Evolutionary conservation across 2,113 vertebrate species (phyloP).

Genomic region (Elephas maximus): DNA sequence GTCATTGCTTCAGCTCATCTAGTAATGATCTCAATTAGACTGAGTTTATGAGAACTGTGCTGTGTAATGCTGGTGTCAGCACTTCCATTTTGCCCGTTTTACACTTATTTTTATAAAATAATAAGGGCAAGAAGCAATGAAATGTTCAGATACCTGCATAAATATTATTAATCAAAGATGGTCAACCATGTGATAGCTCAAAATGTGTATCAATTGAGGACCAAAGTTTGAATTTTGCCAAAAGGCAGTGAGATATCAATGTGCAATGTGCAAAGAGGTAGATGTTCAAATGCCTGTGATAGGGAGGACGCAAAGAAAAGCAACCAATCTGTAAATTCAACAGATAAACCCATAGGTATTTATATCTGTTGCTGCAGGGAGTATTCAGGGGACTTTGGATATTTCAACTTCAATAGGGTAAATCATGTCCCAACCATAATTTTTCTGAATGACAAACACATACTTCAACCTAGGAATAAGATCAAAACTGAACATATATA

Average conservation of each 20-base stretch:
- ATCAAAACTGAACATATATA: background rate
- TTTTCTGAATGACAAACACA: background rate
- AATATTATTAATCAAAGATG: background rate
- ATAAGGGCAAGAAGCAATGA: background rate
- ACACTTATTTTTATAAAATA: conserved; percentile 15
- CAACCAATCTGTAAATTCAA: background rate
- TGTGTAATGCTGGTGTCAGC: background rate
- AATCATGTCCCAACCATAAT: background rate
- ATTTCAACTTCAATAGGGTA: background rate
- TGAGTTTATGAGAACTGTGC: background rate
- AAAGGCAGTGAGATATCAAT: background rate
- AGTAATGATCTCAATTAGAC: background rate
- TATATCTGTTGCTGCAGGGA: background rate
- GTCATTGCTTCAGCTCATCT: background rate
- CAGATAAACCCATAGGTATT: background rate
- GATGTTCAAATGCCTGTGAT: background rate
- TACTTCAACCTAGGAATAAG: background rate
- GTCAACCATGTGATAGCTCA: background rate
- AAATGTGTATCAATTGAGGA: background rate
- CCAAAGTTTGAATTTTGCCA: conserved; percentile 1
- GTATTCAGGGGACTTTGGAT: background rate
- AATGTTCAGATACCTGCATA: background rate
- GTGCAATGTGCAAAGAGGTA: background rate
- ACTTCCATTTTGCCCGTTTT: background rate
- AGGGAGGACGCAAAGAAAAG: background rate